Conservation (phyloP, 2,797 vertebrate genomes). For the Myotis pilosus region DNA sequence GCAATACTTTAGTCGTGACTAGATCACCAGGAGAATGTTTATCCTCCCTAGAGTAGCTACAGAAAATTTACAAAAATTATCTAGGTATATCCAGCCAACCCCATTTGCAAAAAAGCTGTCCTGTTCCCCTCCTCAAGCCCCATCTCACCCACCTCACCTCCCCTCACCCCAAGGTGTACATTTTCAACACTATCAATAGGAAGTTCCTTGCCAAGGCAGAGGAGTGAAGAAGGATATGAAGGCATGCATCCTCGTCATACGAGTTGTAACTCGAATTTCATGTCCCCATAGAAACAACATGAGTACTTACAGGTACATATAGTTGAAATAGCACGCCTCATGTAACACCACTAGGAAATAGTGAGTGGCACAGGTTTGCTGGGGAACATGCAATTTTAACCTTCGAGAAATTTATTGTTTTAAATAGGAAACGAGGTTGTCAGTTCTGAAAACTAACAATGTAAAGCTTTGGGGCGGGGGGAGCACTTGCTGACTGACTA, state of each 20-base stretch:
- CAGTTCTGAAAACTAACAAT: background rate
- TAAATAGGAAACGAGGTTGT: background rate
- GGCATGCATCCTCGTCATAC: accelerated
- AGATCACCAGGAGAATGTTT: background rate
- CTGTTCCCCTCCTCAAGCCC: background rate
- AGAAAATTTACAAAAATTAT: background rate
- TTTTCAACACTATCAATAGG: background rate
- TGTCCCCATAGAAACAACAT: background rate
- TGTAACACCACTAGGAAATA: background rate
- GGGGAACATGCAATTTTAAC: background rate
- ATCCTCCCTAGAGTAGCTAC: background rate
- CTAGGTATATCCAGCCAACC: background rate
- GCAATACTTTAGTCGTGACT: background rate
- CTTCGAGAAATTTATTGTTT: background rate
- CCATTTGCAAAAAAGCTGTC: background rate
- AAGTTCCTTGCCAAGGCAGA: background rate
- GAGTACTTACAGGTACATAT: too few species aligned
- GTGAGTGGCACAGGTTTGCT: background rate
- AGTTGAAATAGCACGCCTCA: background rate
- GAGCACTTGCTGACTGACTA: background rate
- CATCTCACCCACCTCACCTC: background rate
- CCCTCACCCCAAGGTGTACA: background rate
- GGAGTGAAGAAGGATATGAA: too few species aligned
- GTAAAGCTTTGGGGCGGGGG: background rate
- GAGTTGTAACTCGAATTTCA: background rate